These are phyloP conservation scores for Vesta saturnalis DNA, from an alignment of 2,888 invertebrate species.

Conservation along the genomic window DNA sequence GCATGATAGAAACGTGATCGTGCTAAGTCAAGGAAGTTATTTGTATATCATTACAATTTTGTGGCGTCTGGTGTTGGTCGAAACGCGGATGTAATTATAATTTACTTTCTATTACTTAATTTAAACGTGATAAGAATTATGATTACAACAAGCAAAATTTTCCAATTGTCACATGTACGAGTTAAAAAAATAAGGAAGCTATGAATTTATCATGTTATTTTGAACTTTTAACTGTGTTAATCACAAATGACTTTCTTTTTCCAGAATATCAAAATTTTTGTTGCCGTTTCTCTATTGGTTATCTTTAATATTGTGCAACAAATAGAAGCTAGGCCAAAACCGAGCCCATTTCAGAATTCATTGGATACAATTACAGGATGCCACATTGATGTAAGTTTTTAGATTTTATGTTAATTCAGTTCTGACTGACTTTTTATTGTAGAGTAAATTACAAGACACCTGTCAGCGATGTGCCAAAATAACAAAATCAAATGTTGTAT, in stretches of 20 bases:
- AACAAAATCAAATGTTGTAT: conserved; percentile 58
- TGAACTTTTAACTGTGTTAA: not conserved
- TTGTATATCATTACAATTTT: too few relatives aligned
- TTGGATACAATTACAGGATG: conserved; percentile 28
- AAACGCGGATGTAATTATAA: conserved; percentile 16
- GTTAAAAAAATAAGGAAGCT: not conserved
- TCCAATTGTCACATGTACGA: too few relatives aligned
- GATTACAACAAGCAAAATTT: too few relatives aligned
- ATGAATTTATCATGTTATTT: not conserved
- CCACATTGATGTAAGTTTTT: conserved; percentile 32
- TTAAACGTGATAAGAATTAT: not conserved
- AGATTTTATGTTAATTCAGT: not conserved
- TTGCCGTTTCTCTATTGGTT: not conserved
- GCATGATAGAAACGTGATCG: conserved; percentile 17
- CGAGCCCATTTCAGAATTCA: conserved; percentile 14
- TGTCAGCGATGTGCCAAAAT: conserved; percentile 36
- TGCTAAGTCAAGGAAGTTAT: too few relatives aligned
- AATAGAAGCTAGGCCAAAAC: conserved; percentile 22
- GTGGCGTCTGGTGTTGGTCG: too few relatives aligned
- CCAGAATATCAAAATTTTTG: not conserved
- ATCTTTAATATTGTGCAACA: conserved; percentile 5
- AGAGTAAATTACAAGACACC: conserved; percentile 35
- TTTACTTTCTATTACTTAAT: conserved; percentile 3
- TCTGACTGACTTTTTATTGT: not conserved
- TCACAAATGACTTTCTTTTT: too few relatives aligned